These are phyloP conservation scores for Pseudomyrmex pallidus DNA, from an alignment of 1,140 invertebrate species.

Conservation along the genomic window DNA sequence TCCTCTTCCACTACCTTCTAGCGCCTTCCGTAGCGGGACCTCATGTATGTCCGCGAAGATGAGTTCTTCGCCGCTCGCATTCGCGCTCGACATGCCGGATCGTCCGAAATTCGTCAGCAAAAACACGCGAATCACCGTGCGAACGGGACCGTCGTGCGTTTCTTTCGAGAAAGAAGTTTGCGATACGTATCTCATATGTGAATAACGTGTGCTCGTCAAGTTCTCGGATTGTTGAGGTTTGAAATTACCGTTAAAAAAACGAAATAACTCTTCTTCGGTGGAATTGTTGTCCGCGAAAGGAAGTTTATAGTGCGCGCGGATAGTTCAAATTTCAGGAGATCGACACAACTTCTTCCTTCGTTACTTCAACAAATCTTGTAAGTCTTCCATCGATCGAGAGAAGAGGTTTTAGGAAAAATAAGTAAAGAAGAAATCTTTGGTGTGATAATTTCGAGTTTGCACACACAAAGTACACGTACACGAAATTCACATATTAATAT, in stretches of 20 bases:
- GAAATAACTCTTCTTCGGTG: neutral
- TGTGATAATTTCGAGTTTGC: too few relatives aligned
- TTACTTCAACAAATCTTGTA: slow-evolving; percentile 10
- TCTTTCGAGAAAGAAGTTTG: neutral
- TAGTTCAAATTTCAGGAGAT: slow-evolving; percentile 14
- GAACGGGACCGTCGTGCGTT: neutral
- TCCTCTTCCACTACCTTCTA: slow-evolving; percentile 57
- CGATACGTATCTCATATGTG: slow-evolving; percentile 15
- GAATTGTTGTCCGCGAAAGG: neutral
- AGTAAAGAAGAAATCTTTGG: neutral
- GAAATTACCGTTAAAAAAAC: slow-evolving; percentile 4
- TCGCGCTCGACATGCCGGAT: slow-evolving; percentile 59
- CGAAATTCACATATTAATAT: too few relatives aligned
- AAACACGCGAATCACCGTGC: slow-evolving; percentile 13
- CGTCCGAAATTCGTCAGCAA: slow-evolving; percentile 47
- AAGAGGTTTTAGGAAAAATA: neutral
- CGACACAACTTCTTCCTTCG: neutral
- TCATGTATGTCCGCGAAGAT: slow-evolving; percentile 33
- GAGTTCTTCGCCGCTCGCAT: slow-evolving; percentile 60
- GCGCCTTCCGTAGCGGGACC: slow-evolving; percentile 19
- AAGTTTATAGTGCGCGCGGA: slow-evolving; percentile 19
- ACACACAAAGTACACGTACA: too few relatives aligned
- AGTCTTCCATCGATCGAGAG: neutral
- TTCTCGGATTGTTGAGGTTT: neutral
- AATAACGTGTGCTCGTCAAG: neutral